Conservation (phyloP, 2,888 invertebrate genomes). For the Parapristionchus giblindavisi region DNA sequence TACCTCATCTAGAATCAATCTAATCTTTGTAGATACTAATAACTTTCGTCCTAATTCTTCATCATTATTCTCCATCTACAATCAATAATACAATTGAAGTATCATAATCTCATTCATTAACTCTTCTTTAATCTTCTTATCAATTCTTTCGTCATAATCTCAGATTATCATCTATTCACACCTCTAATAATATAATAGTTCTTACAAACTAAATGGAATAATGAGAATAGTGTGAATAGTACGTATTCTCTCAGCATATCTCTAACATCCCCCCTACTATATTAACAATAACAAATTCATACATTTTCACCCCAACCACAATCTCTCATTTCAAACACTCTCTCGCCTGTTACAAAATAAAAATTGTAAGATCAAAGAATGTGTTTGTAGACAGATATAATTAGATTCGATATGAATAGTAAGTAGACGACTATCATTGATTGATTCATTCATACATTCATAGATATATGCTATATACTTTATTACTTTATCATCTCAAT, state of each 20-base stretch:
- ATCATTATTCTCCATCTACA: constrained; percentile 19
- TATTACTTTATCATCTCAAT: constrained; percentile 13
- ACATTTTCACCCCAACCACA: no score
- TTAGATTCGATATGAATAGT: no score
- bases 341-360: no score
- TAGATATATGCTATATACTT: no score
- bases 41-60: not conserved
- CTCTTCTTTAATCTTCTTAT: not conserved
- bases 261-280: no score
- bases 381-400: no score
- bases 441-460: no score
- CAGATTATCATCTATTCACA: not conserved
- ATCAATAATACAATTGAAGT: not conserved
- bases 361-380: no score
- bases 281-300: no score
- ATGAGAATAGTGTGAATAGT: not conserved
- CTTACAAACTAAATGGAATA: not conserved
- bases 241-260: not conserved
- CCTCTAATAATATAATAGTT: not conserved
- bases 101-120: not conserved
- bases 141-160: not conserved
- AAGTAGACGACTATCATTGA: no score
- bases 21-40: not conserved
- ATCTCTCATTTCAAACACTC: no score
- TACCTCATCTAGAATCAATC: constrained; percentile 26